A percentile compares a stretch with the other conserved stretches of the same genome.
These are phyloP conservation scores for Solenodon paradoxus DNA, from an alignment of 2,113 vertebrate species.

Conservation along the genomic window DNA sequence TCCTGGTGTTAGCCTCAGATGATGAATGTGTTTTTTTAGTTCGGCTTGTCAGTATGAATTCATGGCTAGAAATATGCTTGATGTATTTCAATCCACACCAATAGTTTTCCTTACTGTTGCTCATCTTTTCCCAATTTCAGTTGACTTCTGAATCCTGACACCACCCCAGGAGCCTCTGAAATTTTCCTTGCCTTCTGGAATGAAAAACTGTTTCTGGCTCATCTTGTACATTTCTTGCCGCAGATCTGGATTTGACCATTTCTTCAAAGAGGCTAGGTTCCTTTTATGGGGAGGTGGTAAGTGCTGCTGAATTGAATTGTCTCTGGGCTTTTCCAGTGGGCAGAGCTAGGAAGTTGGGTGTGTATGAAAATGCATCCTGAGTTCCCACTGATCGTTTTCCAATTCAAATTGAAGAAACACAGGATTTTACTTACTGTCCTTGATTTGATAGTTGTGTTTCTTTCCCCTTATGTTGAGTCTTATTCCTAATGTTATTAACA, in stretches of 20 bases:
- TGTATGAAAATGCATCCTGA: neutral
- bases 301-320: neutral
- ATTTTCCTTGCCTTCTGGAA: neutral
- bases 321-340: neutral
- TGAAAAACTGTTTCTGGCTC: neutral
- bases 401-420: neutral
- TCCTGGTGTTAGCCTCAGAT: neutral
- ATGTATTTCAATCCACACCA: neutral
- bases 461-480: neutral
- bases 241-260: neutral
- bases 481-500: neutral
- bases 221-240: neutral
- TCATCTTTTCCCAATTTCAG: neutral
- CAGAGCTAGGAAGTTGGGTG: neutral
- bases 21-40: neutral
- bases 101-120: neutral
- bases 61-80: neutral
- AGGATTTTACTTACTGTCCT: neutral
- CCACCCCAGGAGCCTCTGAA: neutral
- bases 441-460: neutral
- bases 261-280: neutral
- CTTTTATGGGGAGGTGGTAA: neutral
- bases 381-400: neutral
- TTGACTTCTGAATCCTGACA: neutral
- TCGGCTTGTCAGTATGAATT: neutral